Conservation (phyloP, 2,113 vertebrate genomes). For the Oenanthe melanoleuca region DNA sequence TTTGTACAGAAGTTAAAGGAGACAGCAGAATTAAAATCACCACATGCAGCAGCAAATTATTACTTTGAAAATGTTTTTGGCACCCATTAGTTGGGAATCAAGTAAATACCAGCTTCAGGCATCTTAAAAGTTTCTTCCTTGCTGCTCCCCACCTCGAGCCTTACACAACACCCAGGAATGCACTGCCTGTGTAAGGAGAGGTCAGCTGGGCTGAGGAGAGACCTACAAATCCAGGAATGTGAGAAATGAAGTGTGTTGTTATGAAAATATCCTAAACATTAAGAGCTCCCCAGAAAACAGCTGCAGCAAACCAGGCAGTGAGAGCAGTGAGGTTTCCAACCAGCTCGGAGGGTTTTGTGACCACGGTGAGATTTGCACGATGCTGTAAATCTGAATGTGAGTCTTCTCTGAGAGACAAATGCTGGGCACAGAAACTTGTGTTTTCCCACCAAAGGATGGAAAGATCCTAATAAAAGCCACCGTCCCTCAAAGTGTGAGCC, state of each 20-base stretch:
- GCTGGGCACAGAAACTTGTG: not conserved
- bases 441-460: not conserved
- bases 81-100: not conserved
- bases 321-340: not conserved
- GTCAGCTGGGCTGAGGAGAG: not conserved
- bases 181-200: not conserved
- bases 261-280: not conserved
- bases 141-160: slow-evolving; percentile 15
- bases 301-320: not conserved
- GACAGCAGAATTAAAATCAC: not conserved
- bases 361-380: not conserved
- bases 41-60: not conserved
- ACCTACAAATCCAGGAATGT: not conserved
- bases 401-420: not conserved
- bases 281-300: not conserved
- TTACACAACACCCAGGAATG: not conserved
- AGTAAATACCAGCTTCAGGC: not conserved
- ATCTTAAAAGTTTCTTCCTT: not conserved
- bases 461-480: not conserved
- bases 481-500: not conserved
- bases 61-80: not conserved
- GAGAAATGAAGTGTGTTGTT: not conserved
- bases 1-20: not conserved
- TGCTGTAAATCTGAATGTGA: not conserved
- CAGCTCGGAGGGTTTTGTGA: not conserved